Evolutionary conservation across 2,888 invertebrate genomes (phyloP).

Genomic region (Pimpla rufipes): DNA sequence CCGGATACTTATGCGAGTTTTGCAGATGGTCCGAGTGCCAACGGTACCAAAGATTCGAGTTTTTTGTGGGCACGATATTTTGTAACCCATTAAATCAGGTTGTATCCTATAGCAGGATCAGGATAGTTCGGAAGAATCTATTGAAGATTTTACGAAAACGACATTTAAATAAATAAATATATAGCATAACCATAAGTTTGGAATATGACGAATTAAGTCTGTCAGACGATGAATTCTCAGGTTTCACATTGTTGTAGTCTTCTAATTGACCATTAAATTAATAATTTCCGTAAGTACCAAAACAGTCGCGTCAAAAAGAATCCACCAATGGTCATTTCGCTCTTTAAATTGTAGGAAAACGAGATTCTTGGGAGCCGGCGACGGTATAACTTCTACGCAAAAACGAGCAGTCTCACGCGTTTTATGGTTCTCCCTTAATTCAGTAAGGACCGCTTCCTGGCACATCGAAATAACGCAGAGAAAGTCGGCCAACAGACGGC

Average conservation of each 20-base stretch:
- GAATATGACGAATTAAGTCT: too few relatives aligned
- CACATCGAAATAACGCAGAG: constrained; percentile 40
- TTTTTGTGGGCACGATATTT: not conserved
- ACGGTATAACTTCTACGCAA: not conserved
- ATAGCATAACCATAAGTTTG: too few relatives aligned
- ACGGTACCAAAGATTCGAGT: not conserved
- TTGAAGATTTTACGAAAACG: not conserved
- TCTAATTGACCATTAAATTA: not conserved
- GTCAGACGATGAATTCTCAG: too few relatives aligned
- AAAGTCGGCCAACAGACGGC: constrained; percentile 58
- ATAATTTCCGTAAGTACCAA: not conserved
- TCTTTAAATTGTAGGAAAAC: not conserved
- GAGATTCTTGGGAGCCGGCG: not conserved
- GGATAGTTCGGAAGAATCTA: not conserved
- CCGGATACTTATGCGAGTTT: constrained; percentile 34
- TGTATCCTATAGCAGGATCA: not conserved
- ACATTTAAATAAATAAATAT: too few relatives aligned
- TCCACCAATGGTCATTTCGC: not conserved
- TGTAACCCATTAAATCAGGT: not conserved
- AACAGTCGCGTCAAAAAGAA: not conserved
- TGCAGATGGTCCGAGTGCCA: not conserved
- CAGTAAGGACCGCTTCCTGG: constrained; percentile 34
- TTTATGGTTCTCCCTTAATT: constrained; percentile 38
- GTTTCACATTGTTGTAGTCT: too few relatives aligned
- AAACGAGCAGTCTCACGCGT: not conserved